Evolutionary conservation across 37 sponge, comb jelly and placozoan genomes (phyloP), one percentile per base, ranked within the genome.

Genomic region (Oscarella lobularis): DNA sequence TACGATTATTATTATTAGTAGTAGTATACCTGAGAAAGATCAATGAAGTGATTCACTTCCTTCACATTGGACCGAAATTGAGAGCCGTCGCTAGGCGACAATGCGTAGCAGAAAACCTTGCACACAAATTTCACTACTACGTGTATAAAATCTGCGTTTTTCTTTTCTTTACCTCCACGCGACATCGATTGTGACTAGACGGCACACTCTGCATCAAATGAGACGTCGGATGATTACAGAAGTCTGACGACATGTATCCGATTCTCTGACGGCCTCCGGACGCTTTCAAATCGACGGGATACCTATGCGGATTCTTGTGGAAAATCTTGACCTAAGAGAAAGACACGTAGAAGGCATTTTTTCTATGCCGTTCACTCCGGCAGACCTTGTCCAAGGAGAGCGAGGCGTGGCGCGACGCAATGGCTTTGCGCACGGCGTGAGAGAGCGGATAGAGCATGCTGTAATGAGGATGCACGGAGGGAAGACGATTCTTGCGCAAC

Each of bases 171-270:
- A 68, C 71, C 71, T 68, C 71, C 35, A 68, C 71, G 5, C 33
- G 29, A 9, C 14, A 48, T 4, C 33, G 35, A 4, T 4, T 68
- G 71, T 68, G 71, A 14, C 6, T 29, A 5, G 29, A 4, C 6
- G 98, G 98, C 0, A 97, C 77, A 69, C 89, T 90, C 83, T 97
- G 98, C 98, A 97, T 97, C 34, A 97, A 85, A 73, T 97, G 98
- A 36, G 98, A 97, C 33, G 98, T 97, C 36, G 98, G 98, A 78
- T 97, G 98, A 77, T 97, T 97, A 69, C 98, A 87, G 81, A 90
- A 97, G 76, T 97, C 98, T 6, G 94, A 93, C 40, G 94, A 93
- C 31, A 97, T 79, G 39, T 97, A 97, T 31, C 94, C 98, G 38
- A 97, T 76, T 30, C 89, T 72, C 39, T 93, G 87, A 31, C 89